Conservation (phyloP, 2,888 invertebrate genomes). For the Agrochola macilenta region DNA sequence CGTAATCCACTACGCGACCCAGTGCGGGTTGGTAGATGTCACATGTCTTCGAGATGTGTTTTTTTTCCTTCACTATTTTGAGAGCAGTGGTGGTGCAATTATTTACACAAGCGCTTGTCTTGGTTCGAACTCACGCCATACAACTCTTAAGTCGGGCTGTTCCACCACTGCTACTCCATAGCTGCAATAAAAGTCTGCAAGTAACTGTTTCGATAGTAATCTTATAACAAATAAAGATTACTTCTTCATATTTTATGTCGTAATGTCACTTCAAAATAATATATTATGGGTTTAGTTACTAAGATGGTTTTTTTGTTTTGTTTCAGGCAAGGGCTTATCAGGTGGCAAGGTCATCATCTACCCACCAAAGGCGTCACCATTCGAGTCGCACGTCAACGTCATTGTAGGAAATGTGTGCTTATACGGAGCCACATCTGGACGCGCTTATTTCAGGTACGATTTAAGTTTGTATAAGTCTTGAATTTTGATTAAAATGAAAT, state of each 20-base stretch:
- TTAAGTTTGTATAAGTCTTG: not conserved
- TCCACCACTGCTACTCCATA: not conserved
- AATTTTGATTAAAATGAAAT: too few relatives aligned
- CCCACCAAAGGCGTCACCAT: conserved; percentile 96
- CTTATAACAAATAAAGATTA: not conserved
- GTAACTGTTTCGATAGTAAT: not conserved
- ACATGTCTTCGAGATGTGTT: too few relatives aligned
- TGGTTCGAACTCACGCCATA: too few relatives aligned
- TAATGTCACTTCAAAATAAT: not conserved
- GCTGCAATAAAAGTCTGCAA: not conserved
- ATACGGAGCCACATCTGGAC: conserved; percentile 98
- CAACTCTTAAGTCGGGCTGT: too few relatives aligned
- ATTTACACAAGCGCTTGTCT: too few relatives aligned
- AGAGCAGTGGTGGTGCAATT: too few relatives aligned
- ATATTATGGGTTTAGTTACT: not conserved
- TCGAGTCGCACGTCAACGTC: conserved; percentile 98
- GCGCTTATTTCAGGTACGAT: conserved; percentile 94
- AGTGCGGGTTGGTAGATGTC: too few relatives aligned
- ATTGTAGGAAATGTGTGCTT: conserved; percentile 99
- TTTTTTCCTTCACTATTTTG: too few relatives aligned
- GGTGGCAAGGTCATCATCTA: conserved; percentile 98
- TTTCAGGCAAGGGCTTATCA: conserved; percentile 95
- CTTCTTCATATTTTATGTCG: too few relatives aligned
- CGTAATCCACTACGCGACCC: too few relatives aligned
- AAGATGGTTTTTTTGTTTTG: not conserved